A percentile compares a stretch with the other conserved stretches of the same genome.
Evolutionary conservation across 2,113 vertebrate genomes (phyloP).

Genomic region (Sigmodon hispidus): DNA sequence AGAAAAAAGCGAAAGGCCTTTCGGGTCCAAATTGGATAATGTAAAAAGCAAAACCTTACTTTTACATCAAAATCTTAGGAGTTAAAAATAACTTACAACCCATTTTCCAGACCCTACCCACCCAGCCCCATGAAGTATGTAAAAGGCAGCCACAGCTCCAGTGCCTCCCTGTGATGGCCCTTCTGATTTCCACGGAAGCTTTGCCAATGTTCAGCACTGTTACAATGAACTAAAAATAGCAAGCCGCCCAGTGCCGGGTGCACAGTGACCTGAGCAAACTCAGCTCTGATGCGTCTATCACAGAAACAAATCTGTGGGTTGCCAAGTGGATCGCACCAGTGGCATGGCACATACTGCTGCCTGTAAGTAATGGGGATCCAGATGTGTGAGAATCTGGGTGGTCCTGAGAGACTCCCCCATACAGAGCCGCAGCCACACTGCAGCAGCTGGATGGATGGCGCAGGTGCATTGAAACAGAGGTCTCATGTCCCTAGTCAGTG

Average conservation of each 20-base stretch:
- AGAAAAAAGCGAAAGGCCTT: neutral
- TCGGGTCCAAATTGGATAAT: neutral
- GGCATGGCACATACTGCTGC: neutral
- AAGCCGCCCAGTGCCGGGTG: neutral
- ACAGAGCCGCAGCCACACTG: neutral
- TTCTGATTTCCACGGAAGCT: conserved; percentile 36
- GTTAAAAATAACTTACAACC: neutral
- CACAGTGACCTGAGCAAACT: neutral
- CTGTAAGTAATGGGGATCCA: neutral
- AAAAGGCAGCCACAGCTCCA: neutral
- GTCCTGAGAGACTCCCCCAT: neutral
- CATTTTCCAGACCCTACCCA: neutral
- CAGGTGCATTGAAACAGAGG: conserved; percentile 15
- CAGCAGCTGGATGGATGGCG: conserved; percentile 47
- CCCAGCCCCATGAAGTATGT: rapidly evolving
- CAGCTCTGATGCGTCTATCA: neutral
- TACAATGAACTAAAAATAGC: conserved; percentile 15
- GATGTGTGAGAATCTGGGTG: conserved; percentile 47
- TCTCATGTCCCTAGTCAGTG: neutral
- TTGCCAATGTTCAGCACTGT: neutral
- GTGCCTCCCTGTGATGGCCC: neutral
- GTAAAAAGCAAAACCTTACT: neutral
- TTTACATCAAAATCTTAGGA: neutral
- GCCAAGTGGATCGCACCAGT: neutral
- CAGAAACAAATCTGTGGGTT: neutral